Evolutionary conservation across 2,113 vertebrate species (phyloP), one percentile per base, ranked within the genome.

Genomic region (Cairina moschata): DNA sequence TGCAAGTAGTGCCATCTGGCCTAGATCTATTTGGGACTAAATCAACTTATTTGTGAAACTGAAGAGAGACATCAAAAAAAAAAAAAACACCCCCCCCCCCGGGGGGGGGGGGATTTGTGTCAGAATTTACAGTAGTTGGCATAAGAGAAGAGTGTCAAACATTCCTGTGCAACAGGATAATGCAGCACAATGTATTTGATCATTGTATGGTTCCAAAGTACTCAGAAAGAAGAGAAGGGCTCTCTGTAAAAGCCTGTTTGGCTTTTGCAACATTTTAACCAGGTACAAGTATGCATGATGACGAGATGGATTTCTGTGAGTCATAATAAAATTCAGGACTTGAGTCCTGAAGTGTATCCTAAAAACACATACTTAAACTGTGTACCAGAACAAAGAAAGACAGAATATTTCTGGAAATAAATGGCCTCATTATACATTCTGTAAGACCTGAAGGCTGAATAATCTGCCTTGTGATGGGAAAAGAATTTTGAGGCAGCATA

Each of bases 1-100:
- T 87, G 78, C 59, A 96, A 17, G 59, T 91, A 81, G 55, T 77
- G 68, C 88, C 93, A 95, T 96, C 82, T 96, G 85, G 90, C 75
- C 75, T 74, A 34, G 59, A 56, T 83, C 84, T 91, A 5, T 67
- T 15, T 86, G 76, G 46, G 87, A 91, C 88, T 38, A 90, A 80
- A 67, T 34, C 36, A 15, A 2, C 66, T 81, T 86, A 50, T 88
- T 95, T 75, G 54, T 86, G 92, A 90, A 91, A 84, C 56, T 72
- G 65, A 63, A 21, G 77, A 94, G 65, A 75, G 13, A 83, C 88
- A 34, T 56, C 59, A 22, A 26, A 34, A 86, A 84, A 79, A 8
- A 54, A 54, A 16, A 54, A 13, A n/a, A n/a, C n/a, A n/a, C n/a
- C n/a, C n/a, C n/a, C n/a, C n/a, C n/a, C n/a, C n/a, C n/a, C 36